phyloP scores from a whole-genome alignment of 2,113 vertebrate species.

The Ammospiza nelsoni region DNA sequence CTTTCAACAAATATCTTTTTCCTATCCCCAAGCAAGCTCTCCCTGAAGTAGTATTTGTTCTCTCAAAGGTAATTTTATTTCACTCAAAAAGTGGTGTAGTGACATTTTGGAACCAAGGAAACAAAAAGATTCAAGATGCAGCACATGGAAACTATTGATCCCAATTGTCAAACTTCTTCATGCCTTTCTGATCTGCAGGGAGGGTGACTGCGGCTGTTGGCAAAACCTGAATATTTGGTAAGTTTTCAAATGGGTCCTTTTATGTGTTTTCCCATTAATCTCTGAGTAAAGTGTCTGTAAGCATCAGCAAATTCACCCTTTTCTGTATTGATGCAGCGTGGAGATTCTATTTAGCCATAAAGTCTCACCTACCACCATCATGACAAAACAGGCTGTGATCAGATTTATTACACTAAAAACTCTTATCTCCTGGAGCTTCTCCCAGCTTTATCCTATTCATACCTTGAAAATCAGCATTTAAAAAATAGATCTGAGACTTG shows the following conservation, averaged over 20 bases:
- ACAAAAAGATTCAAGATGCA: background rate
- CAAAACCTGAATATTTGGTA: background rate
- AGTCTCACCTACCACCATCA: accelerated
- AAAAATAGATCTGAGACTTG: background rate
- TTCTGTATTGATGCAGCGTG: background rate
- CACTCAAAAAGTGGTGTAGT: background rate
- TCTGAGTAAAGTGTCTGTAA: background rate
- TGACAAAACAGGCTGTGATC: background rate
- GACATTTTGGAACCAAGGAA: background rate
- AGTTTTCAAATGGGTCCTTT: background rate
- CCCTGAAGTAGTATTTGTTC: background rate
- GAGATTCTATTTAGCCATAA: background rate
- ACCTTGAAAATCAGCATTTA: background rate
- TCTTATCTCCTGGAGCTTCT: background rate
- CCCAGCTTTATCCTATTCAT: background rate
- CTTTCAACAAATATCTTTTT: background rate
- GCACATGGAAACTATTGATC: background rate
- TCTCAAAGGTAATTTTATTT: background rate
- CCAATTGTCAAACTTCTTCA: background rate
- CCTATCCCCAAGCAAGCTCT: background rate
- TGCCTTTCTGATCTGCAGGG: background rate
- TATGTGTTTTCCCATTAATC: background rate
- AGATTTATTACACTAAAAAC: background rate
- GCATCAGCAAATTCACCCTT: background rate
- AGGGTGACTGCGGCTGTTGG: background rate